Conservation (phyloP, 2,797 vertebrate species). For the Rallus crepitans region DNA sequence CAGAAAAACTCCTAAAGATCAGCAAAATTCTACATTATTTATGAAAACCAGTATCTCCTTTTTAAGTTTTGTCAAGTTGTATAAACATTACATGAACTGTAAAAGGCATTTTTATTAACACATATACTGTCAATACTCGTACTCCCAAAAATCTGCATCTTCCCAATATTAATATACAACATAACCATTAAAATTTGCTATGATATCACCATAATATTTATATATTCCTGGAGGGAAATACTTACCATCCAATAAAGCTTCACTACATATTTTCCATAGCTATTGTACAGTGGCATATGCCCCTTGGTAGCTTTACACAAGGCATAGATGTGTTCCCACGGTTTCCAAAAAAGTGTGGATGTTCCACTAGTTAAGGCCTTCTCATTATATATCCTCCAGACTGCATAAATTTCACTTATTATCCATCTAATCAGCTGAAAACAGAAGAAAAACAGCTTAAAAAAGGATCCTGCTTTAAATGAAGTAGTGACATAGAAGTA, state of each 20-base stretch:
- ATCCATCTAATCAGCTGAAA: constrained; percentile 92
- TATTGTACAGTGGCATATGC: constrained; percentile 89
- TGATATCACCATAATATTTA: background rate
- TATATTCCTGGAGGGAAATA: background rate
- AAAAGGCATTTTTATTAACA: background rate
- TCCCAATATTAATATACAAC: background rate
- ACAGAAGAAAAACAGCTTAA: background rate
- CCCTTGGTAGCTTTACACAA: constrained; percentile 86
- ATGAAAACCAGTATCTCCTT: background rate
- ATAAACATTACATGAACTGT: background rate
- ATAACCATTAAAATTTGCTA: background rate
- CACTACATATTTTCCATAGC: constrained; percentile 91
- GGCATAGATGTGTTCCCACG: constrained; percentile 96
- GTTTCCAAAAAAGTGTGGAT: constrained; percentile 82
- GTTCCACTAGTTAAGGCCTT: constrained; percentile 35
- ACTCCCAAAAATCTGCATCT: background rate
- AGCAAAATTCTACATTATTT: background rate
- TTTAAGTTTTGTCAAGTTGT: background rate
- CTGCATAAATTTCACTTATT: constrained; percentile 89
- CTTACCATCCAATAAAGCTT: constrained; percentile 96
- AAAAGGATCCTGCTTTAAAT: background rate
- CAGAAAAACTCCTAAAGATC: background rate
- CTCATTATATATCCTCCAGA: constrained; percentile 84
- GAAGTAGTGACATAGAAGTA: background rate
- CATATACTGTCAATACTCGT: background rate